Percentiles rank a stretch among this genome's conserved stretches.
Evolutionary conservation across 2,113 vertebrate genomes (phyloP).

Genomic region (Pedetes capensis): DNA sequence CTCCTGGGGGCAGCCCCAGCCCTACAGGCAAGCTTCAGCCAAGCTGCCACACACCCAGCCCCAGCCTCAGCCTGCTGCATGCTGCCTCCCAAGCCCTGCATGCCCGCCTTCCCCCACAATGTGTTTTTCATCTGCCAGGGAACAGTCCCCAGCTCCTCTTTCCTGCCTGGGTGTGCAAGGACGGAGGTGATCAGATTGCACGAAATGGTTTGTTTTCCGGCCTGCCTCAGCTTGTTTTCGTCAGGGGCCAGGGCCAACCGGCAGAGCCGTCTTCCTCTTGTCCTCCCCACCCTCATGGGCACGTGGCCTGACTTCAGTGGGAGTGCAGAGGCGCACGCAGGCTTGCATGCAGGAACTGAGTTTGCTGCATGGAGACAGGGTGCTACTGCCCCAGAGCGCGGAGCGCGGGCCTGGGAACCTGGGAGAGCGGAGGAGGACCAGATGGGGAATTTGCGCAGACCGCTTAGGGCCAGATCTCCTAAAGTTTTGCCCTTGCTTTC

Average conservation of each 20-base stretch:
- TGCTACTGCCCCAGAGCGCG: background rate
- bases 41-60: background rate
- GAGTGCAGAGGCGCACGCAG: background rate
- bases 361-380: background rate
- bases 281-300: background rate
- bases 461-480: background rate
- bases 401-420: background rate
- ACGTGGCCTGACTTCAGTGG: background rate
- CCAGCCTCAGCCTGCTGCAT: background rate
- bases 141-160: constrained; percentile 61
- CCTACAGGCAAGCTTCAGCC: background rate
- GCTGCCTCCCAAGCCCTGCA: background rate
- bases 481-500: constrained; percentile 46
- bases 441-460: background rate
- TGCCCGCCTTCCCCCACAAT: constrained; percentile 6
- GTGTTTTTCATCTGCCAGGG: constrained; percentile 76
- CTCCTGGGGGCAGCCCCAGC: background rate
- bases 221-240: constrained; percentile 66
- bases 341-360: background rate
- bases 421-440: background rate
- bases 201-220: constrained; percentile 73
- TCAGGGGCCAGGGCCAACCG: background rate
- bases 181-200: constrained; percentile 63
- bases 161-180: constrained; percentile 60
- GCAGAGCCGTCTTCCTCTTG: background rate